Conservation (phyloP, 2,113 vertebrate species). For the Sceloporus undulatus region DNA sequence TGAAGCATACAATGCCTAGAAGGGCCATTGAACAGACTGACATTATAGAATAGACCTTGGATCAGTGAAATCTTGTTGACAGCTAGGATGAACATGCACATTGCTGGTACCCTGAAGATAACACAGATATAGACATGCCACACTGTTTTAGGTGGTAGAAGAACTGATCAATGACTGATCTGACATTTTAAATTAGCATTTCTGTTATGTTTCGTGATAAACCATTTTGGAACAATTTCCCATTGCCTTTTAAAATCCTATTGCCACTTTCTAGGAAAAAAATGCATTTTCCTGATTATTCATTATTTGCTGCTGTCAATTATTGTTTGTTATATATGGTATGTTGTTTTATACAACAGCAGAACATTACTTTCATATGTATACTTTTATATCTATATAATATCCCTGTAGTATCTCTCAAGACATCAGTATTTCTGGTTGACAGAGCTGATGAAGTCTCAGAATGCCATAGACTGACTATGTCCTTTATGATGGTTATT, state of each 20-base stretch:
- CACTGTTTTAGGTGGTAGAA: constrained; percentile 68
- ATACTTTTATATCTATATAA: constrained; percentile 59
- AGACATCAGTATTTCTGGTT: constrained; percentile 63
- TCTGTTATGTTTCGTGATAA: constrained; percentile 67
- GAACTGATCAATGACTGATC: constrained; percentile 77
- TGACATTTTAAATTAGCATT: constrained; percentile 82
- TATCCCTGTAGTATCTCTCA: constrained; percentile 36
- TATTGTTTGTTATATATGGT: constrained; percentile 62
- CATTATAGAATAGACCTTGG: constrained; percentile 63
- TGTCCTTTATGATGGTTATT: constrained; percentile 50
- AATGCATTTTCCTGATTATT: constrained; percentile 69
- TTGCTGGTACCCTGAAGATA: constrained; percentile 74
- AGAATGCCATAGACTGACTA: constrained; percentile 58
- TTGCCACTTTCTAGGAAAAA: constrained; percentile 41
- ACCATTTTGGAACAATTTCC: constrained; percentile 68
- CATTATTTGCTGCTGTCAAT: constrained; percentile 54
- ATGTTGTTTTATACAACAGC: constrained; percentile 52
- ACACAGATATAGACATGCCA: constrained; percentile 71
- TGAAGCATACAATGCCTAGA: constrained; percentile 59
- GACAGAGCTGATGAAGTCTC: constrained; percentile 57
- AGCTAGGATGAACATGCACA: constrained; percentile 65
- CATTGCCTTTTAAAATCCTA: constrained; percentile 67
- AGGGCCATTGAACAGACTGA: constrained; percentile 70
- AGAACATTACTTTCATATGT: constrained; percentile 44
- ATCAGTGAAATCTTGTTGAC: constrained; percentile 74